Base-by-base conservation (phyloP, 2,888 invertebrate species). In the Prosopocoilus inquinatus region DNA sequence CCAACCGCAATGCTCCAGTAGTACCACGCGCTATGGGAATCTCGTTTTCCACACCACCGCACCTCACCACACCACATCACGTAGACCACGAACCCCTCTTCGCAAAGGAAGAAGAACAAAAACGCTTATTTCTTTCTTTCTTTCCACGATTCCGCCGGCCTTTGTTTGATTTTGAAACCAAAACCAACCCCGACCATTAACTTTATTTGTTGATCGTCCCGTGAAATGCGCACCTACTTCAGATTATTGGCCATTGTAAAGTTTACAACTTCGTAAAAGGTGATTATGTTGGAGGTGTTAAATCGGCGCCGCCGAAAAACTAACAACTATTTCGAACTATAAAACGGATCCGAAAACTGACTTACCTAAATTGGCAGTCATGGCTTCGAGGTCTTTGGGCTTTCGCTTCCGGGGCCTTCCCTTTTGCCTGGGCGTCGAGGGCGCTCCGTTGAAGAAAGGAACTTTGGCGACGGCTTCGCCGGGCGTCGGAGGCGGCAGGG, bases 381-480 rank as follows among this genome's bases (percentile, higher is more conserved):
- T 88, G 57, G 89, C 84, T 72, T 92, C 92, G 67, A 92, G 84
- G 75, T 93, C 92, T 81, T 93, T 93, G 50, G 91, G 92, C 78
- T 95, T 95, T 82, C 94, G 84, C 80, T 95, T 95, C 74, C 95
- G 82, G 34, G 95, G 95, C 64, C 96, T 82, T 8, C 95, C 95
- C 82, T 96, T 96, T 78, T 94, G 94, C 67, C 94, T 82, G 4
- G 93, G 91, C 65, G 82, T 79, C 69, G 83, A 73, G n/a, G 86
- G 84, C 8, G 81, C 79, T 33, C 84, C 84, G 71, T 84, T 83
- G 68, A 83, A 86, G 69, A 82, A 84, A 53, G 79, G 76, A 62
- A 70, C 69, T 57, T 72, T 70, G 58, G 72, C 75, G 45, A 55
- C 57, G 47, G 64, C 53, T 57, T 71, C 67, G 39, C 69, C 70